These are phyloP conservation scores for Tachysurus vachellii DNA, from an alignment of 2,113 vertebrate species.

Conservation along the genomic window DNA sequence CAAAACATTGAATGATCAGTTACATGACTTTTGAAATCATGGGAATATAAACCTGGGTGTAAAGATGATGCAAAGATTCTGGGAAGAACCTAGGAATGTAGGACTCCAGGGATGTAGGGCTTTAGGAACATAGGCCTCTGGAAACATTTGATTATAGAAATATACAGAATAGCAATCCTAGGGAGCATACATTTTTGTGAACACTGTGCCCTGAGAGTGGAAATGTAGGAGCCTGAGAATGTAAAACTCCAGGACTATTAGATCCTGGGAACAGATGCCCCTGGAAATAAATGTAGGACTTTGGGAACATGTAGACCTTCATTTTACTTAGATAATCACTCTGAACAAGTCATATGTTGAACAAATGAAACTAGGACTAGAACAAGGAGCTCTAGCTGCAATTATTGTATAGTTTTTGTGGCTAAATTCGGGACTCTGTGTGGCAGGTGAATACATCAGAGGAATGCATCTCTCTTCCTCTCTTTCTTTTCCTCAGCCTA, in stretches of 20 bases:
- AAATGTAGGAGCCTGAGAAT: neutral
- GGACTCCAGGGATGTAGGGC: neutral
- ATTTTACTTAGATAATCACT: neutral
- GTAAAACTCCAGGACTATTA: neutral
- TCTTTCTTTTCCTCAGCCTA: slow-evolving; percentile 70
- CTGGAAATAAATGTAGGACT: neutral
- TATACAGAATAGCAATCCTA: neutral
- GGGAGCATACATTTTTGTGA: neutral
- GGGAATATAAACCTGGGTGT: neutral
- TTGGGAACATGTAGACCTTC: no score
- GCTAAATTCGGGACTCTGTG: neutral
- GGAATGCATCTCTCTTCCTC: slow-evolving; percentile 61
- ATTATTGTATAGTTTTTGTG: neutral
- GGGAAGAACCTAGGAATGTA: neutral
- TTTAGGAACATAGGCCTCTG: neutral
- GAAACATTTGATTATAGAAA: neutral
- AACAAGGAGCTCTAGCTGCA: neutral
- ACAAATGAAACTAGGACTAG: neutral
- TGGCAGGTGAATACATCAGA: slow-evolving; percentile 50
- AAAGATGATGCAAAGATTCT: neutral
- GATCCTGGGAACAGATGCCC: neutral
- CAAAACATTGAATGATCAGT: neutral
- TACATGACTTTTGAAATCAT: neutral
- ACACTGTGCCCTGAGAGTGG: neutral
- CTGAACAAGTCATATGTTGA: neutral